A percentile compares a stretch with the other conserved stretches of the same genome.
Evolutionary conservation across 2,797 vertebrate species (phyloP).

Genomic region (Rousettus madagascariensis): DNA sequence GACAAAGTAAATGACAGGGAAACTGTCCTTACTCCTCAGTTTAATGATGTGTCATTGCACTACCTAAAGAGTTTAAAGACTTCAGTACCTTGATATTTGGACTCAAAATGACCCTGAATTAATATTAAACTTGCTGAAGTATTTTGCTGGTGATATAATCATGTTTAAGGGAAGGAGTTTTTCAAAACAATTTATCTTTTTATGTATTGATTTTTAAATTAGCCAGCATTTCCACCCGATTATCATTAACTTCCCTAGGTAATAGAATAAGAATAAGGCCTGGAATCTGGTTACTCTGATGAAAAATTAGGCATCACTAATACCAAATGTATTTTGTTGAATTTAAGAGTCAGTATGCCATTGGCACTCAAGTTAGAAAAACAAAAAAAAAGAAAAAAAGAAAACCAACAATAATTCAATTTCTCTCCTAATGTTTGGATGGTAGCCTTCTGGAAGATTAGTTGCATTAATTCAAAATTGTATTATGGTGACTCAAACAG

Average conservation of each 20-base stretch:
- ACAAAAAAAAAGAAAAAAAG: neutral
- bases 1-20: neutral
- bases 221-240: neutral
- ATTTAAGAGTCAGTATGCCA: neutral
- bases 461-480: neutral
- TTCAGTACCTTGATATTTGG: neutral
- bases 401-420: neutral
- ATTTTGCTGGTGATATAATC: neutral
- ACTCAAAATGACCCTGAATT: neutral
- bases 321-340: neutral
- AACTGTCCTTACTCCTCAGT: neutral
- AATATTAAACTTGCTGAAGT: neutral
- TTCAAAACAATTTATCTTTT: neutral
- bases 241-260: neutral
- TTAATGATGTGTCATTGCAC: neutral
- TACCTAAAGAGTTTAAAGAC: too few relatives aligned
- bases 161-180: neutral
- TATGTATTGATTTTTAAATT: neutral
- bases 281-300: neutral
- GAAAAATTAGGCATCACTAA: neutral
- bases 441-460: neutral
- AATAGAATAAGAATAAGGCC: neutral
- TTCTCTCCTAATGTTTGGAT: neutral
- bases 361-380: neutral
- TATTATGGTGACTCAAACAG: neutral